Conservation (phyloP, 2,113 vertebrate genomes). For the Canis aureus region DNA sequence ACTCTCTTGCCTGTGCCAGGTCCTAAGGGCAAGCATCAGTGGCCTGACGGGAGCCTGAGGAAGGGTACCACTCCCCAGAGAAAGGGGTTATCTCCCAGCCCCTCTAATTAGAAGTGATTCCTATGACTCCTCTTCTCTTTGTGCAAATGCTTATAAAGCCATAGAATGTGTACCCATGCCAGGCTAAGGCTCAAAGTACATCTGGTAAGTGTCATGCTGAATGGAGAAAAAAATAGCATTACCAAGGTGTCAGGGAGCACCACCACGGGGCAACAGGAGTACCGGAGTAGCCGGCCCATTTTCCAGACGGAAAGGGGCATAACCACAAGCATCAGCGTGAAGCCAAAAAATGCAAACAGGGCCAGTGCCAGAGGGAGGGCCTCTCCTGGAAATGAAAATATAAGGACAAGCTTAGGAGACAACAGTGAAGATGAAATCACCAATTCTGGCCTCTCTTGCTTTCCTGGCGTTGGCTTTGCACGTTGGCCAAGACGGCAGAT, state of each 20-base stretch:
- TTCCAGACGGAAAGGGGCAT: conserved; percentile 83
- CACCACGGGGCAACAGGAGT: conserved; percentile 81
- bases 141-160: neutral
- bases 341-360: conserved; percentile 76
- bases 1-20: neutral
- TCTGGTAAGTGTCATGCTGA: neutral
- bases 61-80: neutral
- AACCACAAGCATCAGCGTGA: conserved; percentile 74
- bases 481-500: neutral
- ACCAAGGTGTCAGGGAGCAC: conserved; percentile 87
- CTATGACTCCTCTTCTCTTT: neutral
- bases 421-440: neutral
- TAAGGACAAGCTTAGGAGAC: conserved; percentile 29
- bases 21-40: neutral
- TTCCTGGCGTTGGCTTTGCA: neutral
- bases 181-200: neutral
- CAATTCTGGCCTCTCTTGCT: neutral
- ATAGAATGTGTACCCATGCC: neutral
- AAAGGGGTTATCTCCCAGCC: neutral
- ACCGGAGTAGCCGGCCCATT: conserved; percentile 72
- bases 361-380: conserved; percentile 68
- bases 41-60: neutral
- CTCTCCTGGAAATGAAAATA: conserved; percentile 77
- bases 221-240: conserved; percentile 54
- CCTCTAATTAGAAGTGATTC: neutral